These are phyloP conservation scores for Oxygymnocypris stewartii DNA, from an alignment of 2,113 vertebrate genomes.

Conservation along the genomic window DNA sequence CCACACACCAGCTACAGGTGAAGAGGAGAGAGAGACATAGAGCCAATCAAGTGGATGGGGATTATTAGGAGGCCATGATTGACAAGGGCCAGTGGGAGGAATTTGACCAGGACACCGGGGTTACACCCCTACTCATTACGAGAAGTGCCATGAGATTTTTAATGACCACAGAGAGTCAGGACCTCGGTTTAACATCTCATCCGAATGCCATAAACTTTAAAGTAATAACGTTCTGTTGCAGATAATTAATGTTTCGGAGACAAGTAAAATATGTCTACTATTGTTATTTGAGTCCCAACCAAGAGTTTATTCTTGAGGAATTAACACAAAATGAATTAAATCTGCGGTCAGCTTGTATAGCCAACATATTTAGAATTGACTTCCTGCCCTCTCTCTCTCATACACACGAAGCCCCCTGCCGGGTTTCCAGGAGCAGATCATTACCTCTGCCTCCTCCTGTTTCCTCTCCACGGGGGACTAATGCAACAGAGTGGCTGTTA, in stretches of 20 bases:
- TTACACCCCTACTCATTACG: no score
- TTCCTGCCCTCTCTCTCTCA: slow-evolving; percentile 18
- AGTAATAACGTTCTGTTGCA: neutral
- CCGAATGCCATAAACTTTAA: neutral
- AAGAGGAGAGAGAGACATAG: no score
- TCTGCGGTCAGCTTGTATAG: neutral
- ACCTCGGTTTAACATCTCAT: no score
- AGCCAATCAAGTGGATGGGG: no score
- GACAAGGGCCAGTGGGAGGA: no score
- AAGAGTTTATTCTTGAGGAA: neutral
- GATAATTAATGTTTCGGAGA: neutral
- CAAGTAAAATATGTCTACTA: neutral
- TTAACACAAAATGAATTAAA: neutral
- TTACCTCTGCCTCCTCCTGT: slow-evolving; percentile 61
- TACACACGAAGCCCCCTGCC: slow-evolving; percentile 52
- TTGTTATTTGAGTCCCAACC: neutral
- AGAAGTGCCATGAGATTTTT: no score
- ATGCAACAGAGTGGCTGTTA: slow-evolving; percentile 67
- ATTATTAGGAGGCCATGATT: no score
- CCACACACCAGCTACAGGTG: no score
- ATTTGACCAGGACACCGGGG: no score
- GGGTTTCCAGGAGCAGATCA: slow-evolving; percentile 59
- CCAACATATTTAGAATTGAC: slow-evolving; percentile 15
- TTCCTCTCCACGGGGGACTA: slow-evolving; percentile 63
- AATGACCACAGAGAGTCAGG: no score